These are phyloP conservation scores for Nycteola revayana DNA, from an alignment of 2,888 invertebrate genomes.

Conservation along the genomic window DNA sequence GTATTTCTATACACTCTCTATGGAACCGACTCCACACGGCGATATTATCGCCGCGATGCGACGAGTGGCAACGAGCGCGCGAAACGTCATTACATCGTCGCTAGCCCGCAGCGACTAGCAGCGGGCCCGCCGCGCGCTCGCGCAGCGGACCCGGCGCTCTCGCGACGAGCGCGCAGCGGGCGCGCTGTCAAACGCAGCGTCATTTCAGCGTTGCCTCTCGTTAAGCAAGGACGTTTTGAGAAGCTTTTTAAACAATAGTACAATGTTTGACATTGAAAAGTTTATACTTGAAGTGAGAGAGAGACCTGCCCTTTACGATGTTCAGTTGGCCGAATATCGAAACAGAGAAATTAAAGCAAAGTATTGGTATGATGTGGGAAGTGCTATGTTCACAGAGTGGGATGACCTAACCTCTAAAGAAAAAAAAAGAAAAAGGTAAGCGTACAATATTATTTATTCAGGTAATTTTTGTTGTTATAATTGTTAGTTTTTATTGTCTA, in stretches of 20 bases:
- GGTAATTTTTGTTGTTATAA: slow-evolving; percentile 13
- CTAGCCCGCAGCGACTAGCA: slow-evolving; percentile 10
- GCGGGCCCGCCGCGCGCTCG: slow-evolving; percentile 4
- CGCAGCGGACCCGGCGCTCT: background rate
- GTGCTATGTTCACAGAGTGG: slow-evolving; percentile 20
- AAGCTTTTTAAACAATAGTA: slow-evolving; percentile 21
- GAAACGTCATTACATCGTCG: slow-evolving; percentile 15
- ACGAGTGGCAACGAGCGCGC: slow-evolving; percentile 21
- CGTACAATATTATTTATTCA: slow-evolving; percentile 15
- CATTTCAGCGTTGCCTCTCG: slow-evolving; percentile 12
- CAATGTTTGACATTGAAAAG: slow-evolving; percentile 25
- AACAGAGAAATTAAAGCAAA: slow-evolving; percentile 19
- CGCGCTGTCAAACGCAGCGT: slow-evolving; percentile 17
- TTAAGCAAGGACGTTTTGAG: slow-evolving; percentile 11
- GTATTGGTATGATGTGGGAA: slow-evolving; percentile 17
- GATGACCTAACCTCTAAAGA: slow-evolving; percentile 18
- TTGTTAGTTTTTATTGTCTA: slow-evolving; percentile 10
- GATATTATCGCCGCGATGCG: slow-evolving; percentile 17
- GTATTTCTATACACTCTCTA: slow-evolving; percentile 18
- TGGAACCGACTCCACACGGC: slow-evolving; percentile 21
- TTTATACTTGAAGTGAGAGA: slow-evolving; percentile 26
- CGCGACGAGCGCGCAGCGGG: slow-evolving; percentile 4
- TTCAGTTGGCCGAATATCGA: slow-evolving; percentile 19
- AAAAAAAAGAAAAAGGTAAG: slow-evolving; percentile 15
- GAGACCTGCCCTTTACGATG: slow-evolving; percentile 21